Conservation (phyloP, 2,888 invertebrate genomes). For the Drosophila prolongata region DNA sequence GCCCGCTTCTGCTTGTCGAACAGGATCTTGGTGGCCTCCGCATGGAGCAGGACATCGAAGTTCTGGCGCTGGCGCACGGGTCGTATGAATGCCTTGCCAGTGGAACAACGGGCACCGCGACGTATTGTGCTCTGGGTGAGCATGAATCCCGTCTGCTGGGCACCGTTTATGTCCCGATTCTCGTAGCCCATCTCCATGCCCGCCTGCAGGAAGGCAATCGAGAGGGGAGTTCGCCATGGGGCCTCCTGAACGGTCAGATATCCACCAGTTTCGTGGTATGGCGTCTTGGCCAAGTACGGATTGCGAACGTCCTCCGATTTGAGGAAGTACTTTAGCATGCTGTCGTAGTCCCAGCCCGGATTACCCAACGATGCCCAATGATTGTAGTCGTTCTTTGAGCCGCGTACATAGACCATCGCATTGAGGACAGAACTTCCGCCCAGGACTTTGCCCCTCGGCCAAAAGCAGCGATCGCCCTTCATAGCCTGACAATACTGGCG, state of each 20-base stretch:
- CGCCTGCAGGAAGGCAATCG: constrained; percentile 92
- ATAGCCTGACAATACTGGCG: constrained; percentile 94
- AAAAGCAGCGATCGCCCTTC: constrained; percentile 94
- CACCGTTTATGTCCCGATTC: constrained; percentile 92
- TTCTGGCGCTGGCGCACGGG: constrained; percentile 92
- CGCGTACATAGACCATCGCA: constrained; percentile 96
- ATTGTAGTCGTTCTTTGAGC: constrained; percentile 94
- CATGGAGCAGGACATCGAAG: constrained; percentile 91
- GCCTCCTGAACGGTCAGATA: constrained; percentile 93
- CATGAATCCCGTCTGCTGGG: constrained; percentile 94
- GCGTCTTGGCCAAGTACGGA: constrained; percentile 90
- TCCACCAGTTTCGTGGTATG: constrained; percentile 91
- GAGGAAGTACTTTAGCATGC: constrained; percentile 92
- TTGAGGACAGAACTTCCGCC: constrained; percentile 95
- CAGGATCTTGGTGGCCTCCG: constrained; percentile 90
- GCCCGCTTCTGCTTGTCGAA: constrained; percentile 90
- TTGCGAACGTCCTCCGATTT: constrained; percentile 95
- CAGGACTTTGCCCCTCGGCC: constrained; percentile 96
- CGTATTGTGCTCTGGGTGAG: constrained; percentile 93
- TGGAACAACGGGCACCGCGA: constrained; percentile 93
- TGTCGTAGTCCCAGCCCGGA: constrained; percentile 93
- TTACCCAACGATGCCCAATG: constrained; percentile 93
- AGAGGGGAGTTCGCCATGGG: constrained; percentile 92
- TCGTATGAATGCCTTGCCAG: constrained; percentile 93
- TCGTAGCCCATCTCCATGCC: constrained; percentile 93